Base-by-base conservation (phyloP, 2,797 vertebrate species). In the Galaxias olidus region DNA sequence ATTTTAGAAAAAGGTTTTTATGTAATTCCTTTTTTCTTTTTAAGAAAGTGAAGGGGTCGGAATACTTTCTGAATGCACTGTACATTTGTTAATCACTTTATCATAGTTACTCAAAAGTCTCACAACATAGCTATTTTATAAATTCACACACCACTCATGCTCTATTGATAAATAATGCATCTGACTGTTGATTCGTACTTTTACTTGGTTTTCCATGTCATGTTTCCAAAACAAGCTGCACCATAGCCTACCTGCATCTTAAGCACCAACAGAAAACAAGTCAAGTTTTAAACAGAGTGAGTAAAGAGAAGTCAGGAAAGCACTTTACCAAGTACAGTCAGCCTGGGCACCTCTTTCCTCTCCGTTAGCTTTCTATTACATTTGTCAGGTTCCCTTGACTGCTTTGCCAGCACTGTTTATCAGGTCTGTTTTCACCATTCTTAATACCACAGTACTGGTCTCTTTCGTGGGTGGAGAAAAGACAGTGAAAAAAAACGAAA, bases 291-390 rank as follows among this genome's bases (percentile, higher is more conserved):
- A 88, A 78, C 82, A 49, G 65, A 84, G 90, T 87, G 87, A 89
- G 89, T 89, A 90, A 91, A 90, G 88, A 85, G 86, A 87, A 90
- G 90, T 90, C 88, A 90, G 87, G 81, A 73, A 83, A 90, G 84
- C 90, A 89, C 87, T 92, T 92, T 90, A 88, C 77, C 86, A 71
- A 78, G 89, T 89, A 92, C 91, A 91, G 90, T 90, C 78, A 88
- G 87, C 83, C 90, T 90, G 89, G 92, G 89, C 89, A 91, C 88
- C 91, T 92, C 91, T 92, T 91, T 93, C 91, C 92, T 92, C 90
- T 90, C 88, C 83, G 89, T 93, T 92, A 92, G 90, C 83, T 88
- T 89, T 91, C 87, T 84, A 90, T 91, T 91, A 88, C 87, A 90
- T 92, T 93, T 93, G 91, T 93, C 91, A 92, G 83, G 84, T 93